A percentile compares a stretch with the other conserved stretches of the same genome.
phyloP scores from a whole-genome alignment of 2,888 invertebrate genomes.

The Ophion obscuratus region DNA sequence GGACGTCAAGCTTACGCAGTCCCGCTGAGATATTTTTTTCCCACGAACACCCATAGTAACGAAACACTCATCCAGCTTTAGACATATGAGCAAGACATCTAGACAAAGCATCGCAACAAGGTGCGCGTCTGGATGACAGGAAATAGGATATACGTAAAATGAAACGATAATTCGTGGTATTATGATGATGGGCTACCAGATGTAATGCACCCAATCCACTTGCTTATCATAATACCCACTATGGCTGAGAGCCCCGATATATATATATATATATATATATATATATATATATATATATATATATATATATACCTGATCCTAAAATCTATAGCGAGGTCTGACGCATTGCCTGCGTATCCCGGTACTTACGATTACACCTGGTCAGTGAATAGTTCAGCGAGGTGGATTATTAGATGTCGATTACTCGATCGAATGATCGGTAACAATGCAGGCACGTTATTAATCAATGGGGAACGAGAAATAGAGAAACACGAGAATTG shows the following conservation, averaged over 20 bases:
- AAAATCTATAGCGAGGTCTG: slow-evolving; percentile 25
- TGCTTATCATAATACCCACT: slow-evolving; percentile 67
- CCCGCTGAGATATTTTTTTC: too few relatives aligned
- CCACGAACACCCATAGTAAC: not conserved
- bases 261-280: not conserved
- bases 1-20: too few relatives aligned
- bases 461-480: slow-evolving; percentile 33
- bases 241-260: slow-evolving; percentile 22
- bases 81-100: not conserved
- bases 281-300: not conserved
- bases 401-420: slow-evolving; percentile 72
- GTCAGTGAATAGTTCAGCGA: slow-evolving; percentile 71
- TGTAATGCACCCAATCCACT: slow-evolving; percentile 66
- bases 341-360: not conserved
- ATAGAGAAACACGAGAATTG: slow-evolving; percentile 15
- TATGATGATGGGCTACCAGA: slow-evolving; percentile 70
- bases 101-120: not conserved
- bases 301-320: slow-evolving; percentile 6
- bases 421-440: slow-evolving; percentile 56
- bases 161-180: slow-evolving; percentile 72
- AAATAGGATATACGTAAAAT: slow-evolving; percentile 21
- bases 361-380: slow-evolving; percentile 62
- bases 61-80: not conserved
- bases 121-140: not conserved
- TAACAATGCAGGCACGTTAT: slow-evolving; percentile 48